Evolutionary conservation across 2,888 invertebrate species (phyloP), one percentile per base, ranked within the genome.

Genomic region (Ochlodes sylvanus): DNA sequence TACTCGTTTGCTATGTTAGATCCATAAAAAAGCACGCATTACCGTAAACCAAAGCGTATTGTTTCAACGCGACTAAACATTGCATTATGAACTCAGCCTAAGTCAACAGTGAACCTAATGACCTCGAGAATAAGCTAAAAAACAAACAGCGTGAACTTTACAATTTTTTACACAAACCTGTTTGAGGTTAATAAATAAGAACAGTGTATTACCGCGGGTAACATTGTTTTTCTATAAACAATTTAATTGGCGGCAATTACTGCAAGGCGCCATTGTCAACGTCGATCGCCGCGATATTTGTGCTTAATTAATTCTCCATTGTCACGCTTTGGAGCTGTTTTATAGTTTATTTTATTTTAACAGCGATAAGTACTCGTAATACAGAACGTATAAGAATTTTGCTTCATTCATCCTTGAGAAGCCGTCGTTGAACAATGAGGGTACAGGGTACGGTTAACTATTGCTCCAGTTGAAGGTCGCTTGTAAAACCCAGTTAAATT

Each of bases 111-210:
- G 80, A 85, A 86, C 83, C 73, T 80, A 71, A 69, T 81, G 87
- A 84, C 88, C 88, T 88, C 88, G 83, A 84, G 79, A 80, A 80
- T 80, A 80, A 81, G 76, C 80, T 72, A 80, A 84, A 83, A 82
- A 79, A 83, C 84, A 84, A 85, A 80, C 84, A 63, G 84, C 79
- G 81, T 88, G 85, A 88, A 87, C 87, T 88, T 86, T 83, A 83
- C 71, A 79, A 72, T 77, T 79, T 86, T 88, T 87, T 86, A 86
- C 79, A 41, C 52, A 44, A 60, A 66, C 66, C 60, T 34, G 66
- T 54, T 42, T 52, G 66, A 60, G 54, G 66, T 54, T 66, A 66
- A 21, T 52, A 50, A 58, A 50, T 65, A 64, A 63, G 62, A 41
- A 54, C n/a, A 50, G 34, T 17, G 50, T 50, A 47, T 61, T 61